Evolutionary conservation across 2,113 vertebrate species (phyloP), one percentile per base, ranked within the genome.

Genomic region (Mesocricetus auratus): DNA sequence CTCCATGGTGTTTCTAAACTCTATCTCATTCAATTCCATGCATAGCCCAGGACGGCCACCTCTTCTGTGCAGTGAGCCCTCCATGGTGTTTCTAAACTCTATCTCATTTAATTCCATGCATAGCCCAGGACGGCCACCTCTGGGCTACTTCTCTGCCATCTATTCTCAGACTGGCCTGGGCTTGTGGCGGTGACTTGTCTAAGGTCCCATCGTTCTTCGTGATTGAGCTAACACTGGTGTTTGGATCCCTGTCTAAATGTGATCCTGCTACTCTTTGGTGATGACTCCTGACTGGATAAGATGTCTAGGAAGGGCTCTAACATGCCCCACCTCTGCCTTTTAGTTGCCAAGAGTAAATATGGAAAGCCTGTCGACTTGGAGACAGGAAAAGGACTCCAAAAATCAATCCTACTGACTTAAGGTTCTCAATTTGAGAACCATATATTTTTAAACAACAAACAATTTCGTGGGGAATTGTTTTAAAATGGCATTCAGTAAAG

Each of bases 51-150:
- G n/a, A n/a, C n/a, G n/a, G n/a, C n/a, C n/a, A n/a, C n/a, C n/a
- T 66, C 47, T n/a, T 24, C 66, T 45, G 68, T 33, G 9, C 1
- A 3, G 24, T 69, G 74, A 82, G 24, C 42, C 45, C 50, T 7
- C 0, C 0, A 47, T 26, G 53, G n/a, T 1, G 42, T 36, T 47
- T 74, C 17, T 17, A 0, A 0, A 0, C 15, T 4, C 5, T 33
- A 19, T 71, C 87, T 77, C 83, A 36, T 42, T 47, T 42, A 81
- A 47, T 68, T n/a, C 73, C 82, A n/a, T 1, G 3, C 45, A 9
- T 31, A 74, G 86, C 47, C n/a, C n/a, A n/a, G n/a, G n/a, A n/a
- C n/a, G n/a, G 66, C 42, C 26, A 21, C 9, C n/a, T 24, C 36
- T 36, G 31, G 22, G 19, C 13, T 45, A 7, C 6, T 77, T n/a